These are phyloP conservation scores for Monochamus alternatus DNA, from an alignment of 2,888 invertebrate genomes.

Conservation along the genomic window DNA sequence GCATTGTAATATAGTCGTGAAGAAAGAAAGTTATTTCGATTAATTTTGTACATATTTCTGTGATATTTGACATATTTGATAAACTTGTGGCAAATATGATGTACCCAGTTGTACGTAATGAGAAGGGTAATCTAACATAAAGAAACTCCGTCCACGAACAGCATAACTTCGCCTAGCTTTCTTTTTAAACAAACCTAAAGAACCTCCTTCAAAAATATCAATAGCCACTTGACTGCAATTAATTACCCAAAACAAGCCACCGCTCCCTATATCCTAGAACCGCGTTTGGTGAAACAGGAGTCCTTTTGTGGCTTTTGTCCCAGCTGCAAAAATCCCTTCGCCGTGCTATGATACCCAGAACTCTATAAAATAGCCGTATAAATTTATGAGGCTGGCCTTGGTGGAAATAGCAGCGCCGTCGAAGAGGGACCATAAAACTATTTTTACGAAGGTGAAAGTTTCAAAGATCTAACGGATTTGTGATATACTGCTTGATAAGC, in stretches of 20 bases:
- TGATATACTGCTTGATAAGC: slow-evolving; percentile 12
- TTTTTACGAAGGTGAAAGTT: slow-evolving; percentile 54
- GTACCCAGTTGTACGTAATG: too few relatives aligned
- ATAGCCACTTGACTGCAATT: too few relatives aligned
- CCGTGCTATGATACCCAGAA: slow-evolving; percentile 44
- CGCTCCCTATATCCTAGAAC: neutral
- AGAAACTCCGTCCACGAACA: too few relatives aligned
- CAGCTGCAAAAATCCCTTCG: slow-evolving; percentile 16
- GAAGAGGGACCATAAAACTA: slow-evolving; percentile 49
- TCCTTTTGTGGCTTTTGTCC: slow-evolving; percentile 17
- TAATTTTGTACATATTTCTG: too few relatives aligned
- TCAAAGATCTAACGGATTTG: slow-evolving; percentile 15
- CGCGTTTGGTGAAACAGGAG: neutral
- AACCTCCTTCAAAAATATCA: too few relatives aligned
- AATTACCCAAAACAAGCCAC: neutral
- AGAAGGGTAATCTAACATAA: too few relatives aligned
- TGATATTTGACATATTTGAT: too few relatives aligned
- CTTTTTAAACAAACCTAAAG: too few relatives aligned
- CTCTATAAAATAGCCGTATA: slow-evolving; percentile 55
- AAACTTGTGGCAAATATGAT: too few relatives aligned
- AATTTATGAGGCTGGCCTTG: slow-evolving; percentile 54
- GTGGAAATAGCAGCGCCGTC: slow-evolving; percentile 44
- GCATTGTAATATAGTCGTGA: too few relatives aligned
- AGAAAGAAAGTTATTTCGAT: too few relatives aligned
- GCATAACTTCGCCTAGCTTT: too few relatives aligned